phyloP scores from a whole-genome alignment of 1,140 invertebrate species.

The Brachionus manjavacas region DNA sequence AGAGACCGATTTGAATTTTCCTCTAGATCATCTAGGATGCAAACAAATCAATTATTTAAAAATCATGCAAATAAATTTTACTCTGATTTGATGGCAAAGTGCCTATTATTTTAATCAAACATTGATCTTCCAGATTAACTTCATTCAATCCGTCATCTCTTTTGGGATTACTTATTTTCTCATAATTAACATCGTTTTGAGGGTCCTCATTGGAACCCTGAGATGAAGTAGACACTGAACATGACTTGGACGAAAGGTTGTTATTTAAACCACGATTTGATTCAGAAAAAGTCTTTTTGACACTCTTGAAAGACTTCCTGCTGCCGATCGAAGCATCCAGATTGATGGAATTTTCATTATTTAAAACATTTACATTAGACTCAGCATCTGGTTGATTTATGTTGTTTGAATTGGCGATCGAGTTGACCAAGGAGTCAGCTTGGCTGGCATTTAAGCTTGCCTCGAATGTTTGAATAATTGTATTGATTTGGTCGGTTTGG shows the following conservation, averaged over 20 bases:
- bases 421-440: slow-evolving; percentile 24
- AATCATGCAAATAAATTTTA: background rate
- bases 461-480: background rate
- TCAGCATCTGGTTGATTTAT: background rate
- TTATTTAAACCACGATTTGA: background rate
- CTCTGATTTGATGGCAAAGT: background rate
- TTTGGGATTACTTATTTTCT: background rate
- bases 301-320: slow-evolving; percentile 5
- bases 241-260: slow-evolving; percentile 16
- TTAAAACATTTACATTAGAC: slow-evolving; percentile 9
- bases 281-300: background rate
- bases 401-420: background rate
- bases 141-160: background rate
- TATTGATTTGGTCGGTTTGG: background rate
- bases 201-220: background rate
- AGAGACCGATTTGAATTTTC: slow-evolving; percentile 26
- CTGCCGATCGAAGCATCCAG: slow-evolving; percentile 15
- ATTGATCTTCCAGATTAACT: background rate
- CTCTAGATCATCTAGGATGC: background rate
- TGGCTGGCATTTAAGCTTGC: background rate
- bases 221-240: background rate
- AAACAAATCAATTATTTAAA: background rate
- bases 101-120: background rate
- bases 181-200: slow-evolving; percentile 8
- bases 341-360: slow-evolving; percentile 14